Conservation (phyloP, 2,113 vertebrate genomes). For the Entosphenus tridentatus region DNA sequence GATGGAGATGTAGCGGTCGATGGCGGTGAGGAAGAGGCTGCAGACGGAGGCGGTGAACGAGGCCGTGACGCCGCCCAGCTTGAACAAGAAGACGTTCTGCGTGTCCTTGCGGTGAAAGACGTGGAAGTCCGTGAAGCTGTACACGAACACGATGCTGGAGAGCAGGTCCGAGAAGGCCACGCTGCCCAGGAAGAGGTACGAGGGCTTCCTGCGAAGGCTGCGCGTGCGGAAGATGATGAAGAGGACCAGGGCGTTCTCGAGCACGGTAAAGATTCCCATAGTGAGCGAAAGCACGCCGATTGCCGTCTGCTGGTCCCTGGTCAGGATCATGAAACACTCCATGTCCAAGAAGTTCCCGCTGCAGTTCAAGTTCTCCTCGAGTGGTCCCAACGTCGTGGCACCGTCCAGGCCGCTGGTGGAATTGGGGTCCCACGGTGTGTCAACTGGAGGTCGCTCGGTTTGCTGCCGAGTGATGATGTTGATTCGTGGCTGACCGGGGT, state of each 20-base stretch:
- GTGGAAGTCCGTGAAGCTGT: conserved; percentile 96
- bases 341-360: conserved; percentile 99
- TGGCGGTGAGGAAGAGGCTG: conserved; percentile 93
- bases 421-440: no score
- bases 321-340: conserved; percentile 99
- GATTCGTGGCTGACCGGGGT: no score
- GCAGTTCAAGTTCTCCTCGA: conserved; percentile 30
- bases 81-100: conserved; percentile 84
- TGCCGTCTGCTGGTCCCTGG: conserved; percentile 81
- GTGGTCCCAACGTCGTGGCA: no score
- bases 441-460: no score
- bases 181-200: conserved; percentile 94
- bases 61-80: conserved; percentile 81
- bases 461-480: no score
- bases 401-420: no score
- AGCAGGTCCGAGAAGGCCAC: conserved; percentile 82
- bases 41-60: conserved; percentile 91
- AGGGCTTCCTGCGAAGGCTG: conserved; percentile 71
- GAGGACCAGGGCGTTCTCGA: conserved; percentile 83
- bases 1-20: conserved; percentile 94
- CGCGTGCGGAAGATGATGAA: conserved; percentile 83
- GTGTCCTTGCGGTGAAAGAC: conserved; percentile 92
- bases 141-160: conserved; percentile 91
- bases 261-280: conserved; percentile 78
- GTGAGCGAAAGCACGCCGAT: conserved; percentile 74